Base-by-base conservation (phyloP, 2,797 vertebrate genomes). In the Spinibarbus caldwelli region DNA sequence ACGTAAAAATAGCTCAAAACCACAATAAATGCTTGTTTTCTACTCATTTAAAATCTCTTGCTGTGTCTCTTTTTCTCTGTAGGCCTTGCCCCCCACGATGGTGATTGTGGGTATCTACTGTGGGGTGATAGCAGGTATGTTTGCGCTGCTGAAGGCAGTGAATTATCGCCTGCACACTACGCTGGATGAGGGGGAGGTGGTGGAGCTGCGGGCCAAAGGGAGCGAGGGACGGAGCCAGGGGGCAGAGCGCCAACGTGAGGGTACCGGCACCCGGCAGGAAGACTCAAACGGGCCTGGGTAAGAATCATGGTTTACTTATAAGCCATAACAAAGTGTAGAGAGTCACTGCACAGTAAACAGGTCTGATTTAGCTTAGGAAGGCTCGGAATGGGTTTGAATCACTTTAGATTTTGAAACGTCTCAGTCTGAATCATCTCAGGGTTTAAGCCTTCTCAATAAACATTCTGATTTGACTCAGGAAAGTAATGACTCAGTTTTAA, bases 71-170 rank as follows among this genome's bases (percentile, higher is more conserved):
- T n/a, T 67, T 23, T 43, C 23, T 66, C 4, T 84, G 62, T 1
- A 99, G 98, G 98, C 98, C 43, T 96, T 99, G 93, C 97, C 97
- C 82, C 97, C 98, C 89, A 97, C 97, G 90, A 97, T 97, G 97
- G 96, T 97, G 92, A 99, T 99, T 84, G 97, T 99, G 90, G 98
- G 97, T 87, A 96, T 99, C 94, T 99, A 99, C 95, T 99, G 98
- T 89, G 97, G 97, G 1, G 97, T 99, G 91, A 97, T 99, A 80
- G 98, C 96, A 79, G 96, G 95, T 93, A 95, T 99, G 93, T 99
- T 99, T 91, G 95, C 97, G 91, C 95, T 99, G 94, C 94, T 99
- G 93, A 99, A 99, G 95, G 96, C 94, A 90, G 96, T 99, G 91
- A 99, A 99, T 92, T 99, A 97, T 94, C 96, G 98, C 87, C 96